A percentile compares a stretch with the other conserved stretches of the same genome.
Evolutionary conservation across 2,797 vertebrate genomes (phyloP).

Genomic region (Eidolon dupreanum): DNA sequence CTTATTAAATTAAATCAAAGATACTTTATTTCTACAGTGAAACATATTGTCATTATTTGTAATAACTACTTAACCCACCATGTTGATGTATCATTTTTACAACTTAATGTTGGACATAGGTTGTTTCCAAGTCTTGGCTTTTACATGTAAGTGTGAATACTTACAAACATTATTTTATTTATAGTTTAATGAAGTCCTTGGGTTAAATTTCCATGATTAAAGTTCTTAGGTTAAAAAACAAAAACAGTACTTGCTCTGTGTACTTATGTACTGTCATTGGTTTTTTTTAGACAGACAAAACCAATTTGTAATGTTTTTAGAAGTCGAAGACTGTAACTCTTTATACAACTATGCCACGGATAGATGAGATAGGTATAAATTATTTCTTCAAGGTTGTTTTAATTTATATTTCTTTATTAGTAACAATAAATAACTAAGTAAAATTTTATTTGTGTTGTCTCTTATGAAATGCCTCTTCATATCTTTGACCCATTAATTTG

Average conservation of each 20-base stretch:
- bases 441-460: neutral
- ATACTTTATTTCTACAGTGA: neutral
- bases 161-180: neutral
- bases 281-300: conserved; percentile 12
- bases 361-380: neutral
- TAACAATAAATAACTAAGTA: neutral
- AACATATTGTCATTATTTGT: neutral
- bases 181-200: neutral
- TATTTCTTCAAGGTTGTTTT: neutral
- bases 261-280: neutral
- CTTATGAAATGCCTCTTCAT: neutral
- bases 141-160: neutral
- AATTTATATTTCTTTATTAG: neutral
- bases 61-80: neutral
- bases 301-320: neutral
- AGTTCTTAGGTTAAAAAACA: neutral
- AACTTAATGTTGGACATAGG: neutral
- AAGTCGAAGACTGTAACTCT: neutral
- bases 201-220: neutral
- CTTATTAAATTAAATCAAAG: neutral
- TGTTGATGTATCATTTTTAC: conserved; percentile 26
- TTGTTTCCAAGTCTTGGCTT: neutral
- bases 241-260: neutral
- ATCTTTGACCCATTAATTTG: conserved; percentile 17
- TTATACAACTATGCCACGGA: neutral